Base-by-base conservation (phyloP, 2,113 vertebrate genomes). In the Sinocyclocheilus anophthalmus region DNA sequence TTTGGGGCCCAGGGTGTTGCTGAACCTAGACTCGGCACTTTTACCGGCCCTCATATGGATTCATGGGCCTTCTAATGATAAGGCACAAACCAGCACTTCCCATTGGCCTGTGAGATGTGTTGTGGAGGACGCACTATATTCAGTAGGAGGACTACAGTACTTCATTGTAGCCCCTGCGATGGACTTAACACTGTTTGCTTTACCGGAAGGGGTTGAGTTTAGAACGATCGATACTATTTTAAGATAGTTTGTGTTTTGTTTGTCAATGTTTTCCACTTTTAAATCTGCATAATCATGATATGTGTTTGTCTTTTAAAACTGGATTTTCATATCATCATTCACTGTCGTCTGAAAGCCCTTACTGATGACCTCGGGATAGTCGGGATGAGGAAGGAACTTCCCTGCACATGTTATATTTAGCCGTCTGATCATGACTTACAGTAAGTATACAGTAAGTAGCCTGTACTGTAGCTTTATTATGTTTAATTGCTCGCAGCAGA, bases 341-440 rank as follows among this genome's bases (percentile, higher is more conserved):
- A 53, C 22, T 83, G 30, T 50, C 69, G 16, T 59, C 37, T 3
- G 7, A 57, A 73, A 76, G 30, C 42, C 20, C 33, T 76, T 73
- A 53, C 39, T 65, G 57, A 57, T 85, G 57, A 59, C 67, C 48
- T 77, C 76, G 69, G 61, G 77, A 84, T 42, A 30, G 22, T 57
- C 3, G 1, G 39, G 39, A 67, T 20, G n/a, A 18, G 37, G 55
- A 76, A 83, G 69, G 22, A 59, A 22, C 33, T 63, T 79, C 16
- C 50, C 53, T 33, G 24, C 63, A 1, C 83, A 76, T 55, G n/a
- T 70, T n/a, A 39, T 53, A 26, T 18, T 53, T 59, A 84, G 45
- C 76, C 42, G 50, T 87, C n/a, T 73, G 87, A 91, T 90, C 91
- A 91, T 90, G 88, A 77, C 80, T 85, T 81, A 26, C 26, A 26